A percentile compares a stretch with the other conserved stretches of the same genome.
Evolutionary conservation across 1,140 invertebrate genomes (phyloP).

Genomic region (Lordiphosa mommai): DNA sequence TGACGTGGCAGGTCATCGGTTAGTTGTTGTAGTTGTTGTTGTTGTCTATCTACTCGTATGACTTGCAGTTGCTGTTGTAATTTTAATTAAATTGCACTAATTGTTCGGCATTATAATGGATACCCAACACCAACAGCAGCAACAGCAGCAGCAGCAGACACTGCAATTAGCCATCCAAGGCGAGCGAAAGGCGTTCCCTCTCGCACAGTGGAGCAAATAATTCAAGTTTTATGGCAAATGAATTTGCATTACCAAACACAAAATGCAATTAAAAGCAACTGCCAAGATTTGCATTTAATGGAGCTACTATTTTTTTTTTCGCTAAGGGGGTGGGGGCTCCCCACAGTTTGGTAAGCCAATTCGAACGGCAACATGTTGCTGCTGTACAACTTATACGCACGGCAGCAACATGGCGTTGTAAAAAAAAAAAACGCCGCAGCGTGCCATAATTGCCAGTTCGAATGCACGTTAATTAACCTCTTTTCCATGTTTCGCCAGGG

Average conservation of each 20-base stretch:
- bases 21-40: conserved; percentile 31
- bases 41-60: conserved; percentile 26
- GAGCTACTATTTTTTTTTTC: conserved; percentile 29
- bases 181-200: conserved; percentile 47
- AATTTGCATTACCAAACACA: conserved; percentile 36
- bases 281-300: conserved; percentile 69
- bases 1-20: conserved; percentile 64
- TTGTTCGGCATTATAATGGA: conserved; percentile 68
- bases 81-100: conserved; percentile 76
- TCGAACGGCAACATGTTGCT: conserved; percentile 17
- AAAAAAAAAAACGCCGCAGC: conserved; percentile 22
- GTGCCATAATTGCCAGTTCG: conserved; percentile 75
- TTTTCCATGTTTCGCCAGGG: conserved; percentile 58
- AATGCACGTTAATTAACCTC: conserved; percentile 78
- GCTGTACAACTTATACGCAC: conserved; percentile 11
- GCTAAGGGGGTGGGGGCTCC: neutral
- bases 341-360: conserved; percentile 20
- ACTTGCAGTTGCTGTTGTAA: conserved; percentile 62
- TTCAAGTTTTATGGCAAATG: conserved; percentile 45
- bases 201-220: conserved; percentile 47
- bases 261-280: conserved; percentile 57
- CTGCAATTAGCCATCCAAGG: conserved; percentile 60
- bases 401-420: conserved; percentile 24
- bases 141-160: conserved; percentile 5
- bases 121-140: conserved; percentile 34